Evolutionary conservation across 1,140 invertebrate species (phyloP), one percentile per base, ranked within the genome.

Genomic region (Eubasilissa regina): DNA sequence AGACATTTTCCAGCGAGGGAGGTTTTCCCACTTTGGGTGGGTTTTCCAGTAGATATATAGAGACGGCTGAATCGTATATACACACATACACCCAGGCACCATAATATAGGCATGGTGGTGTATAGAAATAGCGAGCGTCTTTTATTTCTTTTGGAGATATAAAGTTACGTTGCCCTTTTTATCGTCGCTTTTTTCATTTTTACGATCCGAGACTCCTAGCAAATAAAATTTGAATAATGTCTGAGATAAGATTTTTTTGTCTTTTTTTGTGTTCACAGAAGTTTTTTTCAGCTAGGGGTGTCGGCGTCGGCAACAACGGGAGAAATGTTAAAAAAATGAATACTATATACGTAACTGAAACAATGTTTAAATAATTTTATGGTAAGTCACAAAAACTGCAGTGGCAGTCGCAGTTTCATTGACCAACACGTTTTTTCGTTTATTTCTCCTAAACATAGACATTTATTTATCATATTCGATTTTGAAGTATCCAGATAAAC

Each of bases 191-290:
- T 68, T 68, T n/a, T 35, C 17, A 47, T 15, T 44, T 68, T 68
- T 68, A 68, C 64, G 64, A 48, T 35, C 45, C 64, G 64, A 68
- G 64, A 68, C 64, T 45, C 15, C 43, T 45, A 64, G 35, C 60
- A 68, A 68, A 68, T 68, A 68, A 68, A 68, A 68, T 47, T 62
- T 68, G 64, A 68, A 68, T 68, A 68, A 68, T 17, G 64, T 48
- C 45, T 6, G n/a, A 45, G 64, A 68, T 68, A 68, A 45, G 12
- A 15, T 68, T 68, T 68, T 45, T 45, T 6, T 68, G 64, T 62
- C 60, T 68, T 68, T 35, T 35, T 68, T 68, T 47, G 15, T 68
- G 15, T 47, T 68, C 44, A 8, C 17, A 68, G 15, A 68, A 68
- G 43, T 47, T 68, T n/a, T 44, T 68, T 68, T 45, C n/a, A 44